phyloP scores from a whole-genome alignment of 2,888 invertebrate species.

The Notocelia uddmanniana region DNA sequence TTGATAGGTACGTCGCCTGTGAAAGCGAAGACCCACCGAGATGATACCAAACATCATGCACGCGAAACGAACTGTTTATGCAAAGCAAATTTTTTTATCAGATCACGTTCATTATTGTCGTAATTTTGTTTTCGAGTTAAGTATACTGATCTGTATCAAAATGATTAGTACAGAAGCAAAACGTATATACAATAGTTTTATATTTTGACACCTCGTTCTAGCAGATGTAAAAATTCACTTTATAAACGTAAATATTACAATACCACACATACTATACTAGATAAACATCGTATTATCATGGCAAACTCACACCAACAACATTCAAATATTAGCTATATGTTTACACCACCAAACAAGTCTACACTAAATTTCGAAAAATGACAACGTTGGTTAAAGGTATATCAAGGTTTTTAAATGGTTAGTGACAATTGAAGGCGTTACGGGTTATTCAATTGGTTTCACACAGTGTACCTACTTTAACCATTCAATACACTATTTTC shows the following conservation, averaged over 20 bases:
- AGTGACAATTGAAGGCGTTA: conserved; percentile 61
- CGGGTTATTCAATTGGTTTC: conserved; percentile 59
- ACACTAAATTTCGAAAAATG: conserved; percentile 71
- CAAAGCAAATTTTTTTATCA: conserved; percentile 53
- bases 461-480: conserved; percentile 80
- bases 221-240: conserved; percentile 51
- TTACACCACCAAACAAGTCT: conserved; percentile 82
- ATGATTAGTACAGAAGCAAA: conserved; percentile 8
- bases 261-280: conserved; percentile 80
- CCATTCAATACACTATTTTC: conserved; percentile 86
- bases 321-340: conserved; percentile 79
- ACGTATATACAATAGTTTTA: conserved; percentile 11
- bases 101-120: conserved; percentile 22
- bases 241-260: conserved; percentile 66
- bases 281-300: conserved; percentile 65
- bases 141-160: neutral
- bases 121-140: conserved; percentile 6
- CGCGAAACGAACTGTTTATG: conserved; percentile 54
- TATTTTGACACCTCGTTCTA: conserved; percentile 48
- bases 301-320: conserved; percentile 84
- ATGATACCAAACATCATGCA: conserved; percentile 70
- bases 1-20: conserved; percentile 8
- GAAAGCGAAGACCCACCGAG: conserved; percentile 54
- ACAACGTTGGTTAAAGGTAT: conserved; percentile 52
- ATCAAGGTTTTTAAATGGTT: conserved; percentile 16